Base-by-base conservation (phyloP, 2,797 vertebrate genomes). In the Xerus rutilus region DNA sequence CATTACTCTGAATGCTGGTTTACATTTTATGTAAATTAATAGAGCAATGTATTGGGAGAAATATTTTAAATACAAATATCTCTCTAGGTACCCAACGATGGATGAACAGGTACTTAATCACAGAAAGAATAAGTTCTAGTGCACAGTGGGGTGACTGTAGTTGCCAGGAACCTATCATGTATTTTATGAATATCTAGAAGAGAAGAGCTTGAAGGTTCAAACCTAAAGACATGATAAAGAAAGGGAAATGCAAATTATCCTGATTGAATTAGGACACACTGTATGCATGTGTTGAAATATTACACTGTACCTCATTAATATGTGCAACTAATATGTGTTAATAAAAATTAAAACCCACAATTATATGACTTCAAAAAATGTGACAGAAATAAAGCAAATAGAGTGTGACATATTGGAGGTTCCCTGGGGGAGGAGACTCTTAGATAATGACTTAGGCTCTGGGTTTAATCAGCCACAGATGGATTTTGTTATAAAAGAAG, bases 401-500 rank as follows among this genome's bases (percentile, higher is more conserved):
- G 10, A 6, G 25, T 73, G 30, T 62, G 69, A 76, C 35, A 70
- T 9, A 23, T 49, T 59, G 43, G 67, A 69, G 5, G 59, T 14
- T 70, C 25, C 25, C 52, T 4, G 7, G 10, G 32, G 54, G 62
- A 84, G 82, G 57, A 93, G 81, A 76, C 43, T 72, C 35, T 25
- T 83, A 72, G 76, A n/a, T 52, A 96, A 86, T 62, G 64, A 78
- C 54, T 86, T 90, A 45, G 78, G 39, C 69, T 95, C 21, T 86
- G 35, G 5, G 30, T 79, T 85, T 95, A 70, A 35, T 89, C 15
- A 87, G 59, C 57, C 47, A 81, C 52, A 39, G 59, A 39, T 78
- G 39, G 30, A 20, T 54, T 93, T 91, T 92, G 69, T 76, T 86
- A 72, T 82, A 84, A 82, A 78, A 25, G 15, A 84, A 62, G 79